Base-by-base conservation (phyloP, 2,797 vertebrate species). In the Lacerta bilineata region DNA sequence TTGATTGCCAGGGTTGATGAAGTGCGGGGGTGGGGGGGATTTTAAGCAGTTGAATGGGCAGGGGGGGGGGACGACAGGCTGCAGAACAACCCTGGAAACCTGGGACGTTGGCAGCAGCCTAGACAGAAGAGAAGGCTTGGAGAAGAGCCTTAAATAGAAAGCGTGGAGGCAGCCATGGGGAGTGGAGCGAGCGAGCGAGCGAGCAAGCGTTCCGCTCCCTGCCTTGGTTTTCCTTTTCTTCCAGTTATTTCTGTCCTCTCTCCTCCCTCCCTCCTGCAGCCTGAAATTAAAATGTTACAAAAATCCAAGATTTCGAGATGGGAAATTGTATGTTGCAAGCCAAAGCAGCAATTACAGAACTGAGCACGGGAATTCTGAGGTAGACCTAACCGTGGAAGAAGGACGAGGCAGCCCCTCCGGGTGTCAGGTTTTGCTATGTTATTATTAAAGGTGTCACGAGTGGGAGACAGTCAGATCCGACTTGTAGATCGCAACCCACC, bases 141-240 rank as follows among this genome's bases (percentile, higher is more conserved):
- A 94, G 93, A 93, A 92, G 89, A 91, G 93, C 95, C 94, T 93
- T 88, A 97, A 96, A 96, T 95, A 95, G 95, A 96, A 93, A 93
- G 87, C 89, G 93, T 87, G 94, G 93, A 94, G 88, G 90, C 93
- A 94, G 94, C 87, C 84, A 3, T 88, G 20, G 93, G 84, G 92
- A 95, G 91, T 88, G 88, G 85, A 93, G 86, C 1, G 92, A 95
- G 85, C 91, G 92, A 95, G 85, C 91, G 89, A 92, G 85, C 0
- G 91, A 95, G 88, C 93, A 85, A 93, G 89, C 80, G 43, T 95
- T 85, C 86, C 83, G 90, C n/a, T 92, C 92, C 92, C 88, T 84
- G 86, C 91, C 87, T 82, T 74, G 89, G 41, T 86, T 80, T 91
- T 87, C 75, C 71, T 83, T 20, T 79, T 84, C 85, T 81, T 83